Percentiles rank a stretch among this genome's conserved stretches.
These are phyloP conservation scores for Hexactinellida sp. DNA, from an alignment of 37 sponge, comb jelly and placozoan species.

Conservation along the genomic window DNA sequence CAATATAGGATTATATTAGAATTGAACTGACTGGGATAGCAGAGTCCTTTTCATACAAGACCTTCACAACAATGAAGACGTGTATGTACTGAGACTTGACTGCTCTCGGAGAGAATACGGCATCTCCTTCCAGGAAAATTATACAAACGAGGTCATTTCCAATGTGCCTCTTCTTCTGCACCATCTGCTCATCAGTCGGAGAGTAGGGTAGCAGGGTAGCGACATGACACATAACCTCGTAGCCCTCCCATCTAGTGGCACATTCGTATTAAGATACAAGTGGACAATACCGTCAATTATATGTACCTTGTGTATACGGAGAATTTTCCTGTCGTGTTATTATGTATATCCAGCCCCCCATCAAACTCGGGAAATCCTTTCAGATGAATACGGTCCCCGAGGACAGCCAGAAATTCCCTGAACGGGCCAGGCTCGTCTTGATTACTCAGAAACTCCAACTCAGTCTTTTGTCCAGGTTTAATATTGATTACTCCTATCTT, in stretches of 20 bases:
- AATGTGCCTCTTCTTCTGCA: slow-evolving; percentile 86
- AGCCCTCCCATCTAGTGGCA: slow-evolving; percentile 22
- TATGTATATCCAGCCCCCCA: slow-evolving; percentile 70
- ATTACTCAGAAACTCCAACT: slow-evolving; percentile 81
- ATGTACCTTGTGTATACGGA: slow-evolving; percentile 59
- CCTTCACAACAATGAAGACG: slow-evolving; percentile 78
- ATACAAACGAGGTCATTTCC: slow-evolving; percentile 90
- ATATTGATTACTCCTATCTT: slow-evolving; percentile 76
- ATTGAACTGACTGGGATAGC: not conserved
- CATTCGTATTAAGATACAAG: not conserved
- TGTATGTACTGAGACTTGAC: slow-evolving; percentile 91
- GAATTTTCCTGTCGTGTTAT: slow-evolving; percentile 67
- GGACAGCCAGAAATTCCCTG: slow-evolving; percentile 26
- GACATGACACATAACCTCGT: slow-evolving; percentile 93
- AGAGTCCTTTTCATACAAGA: slow-evolving; percentile 20
- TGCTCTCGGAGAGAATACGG: slow-evolving; percentile 71
- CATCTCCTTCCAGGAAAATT: slow-evolving; percentile 72
- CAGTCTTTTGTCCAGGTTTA: slow-evolving; percentile 60
- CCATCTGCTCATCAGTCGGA: slow-evolving; percentile 68
- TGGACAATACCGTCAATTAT: not conserved
- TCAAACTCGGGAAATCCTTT: slow-evolving; percentile 72
- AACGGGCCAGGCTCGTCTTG: slow-evolving; percentile 52
- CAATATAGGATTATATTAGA: too few species aligned
- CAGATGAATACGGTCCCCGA: slow-evolving; percentile 43
- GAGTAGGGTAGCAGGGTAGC: slow-evolving; percentile 78